Evolutionary conservation across 2,888 invertebrate genomes (phyloP).

Genomic region (Rhamnusium bicolor): DNA sequence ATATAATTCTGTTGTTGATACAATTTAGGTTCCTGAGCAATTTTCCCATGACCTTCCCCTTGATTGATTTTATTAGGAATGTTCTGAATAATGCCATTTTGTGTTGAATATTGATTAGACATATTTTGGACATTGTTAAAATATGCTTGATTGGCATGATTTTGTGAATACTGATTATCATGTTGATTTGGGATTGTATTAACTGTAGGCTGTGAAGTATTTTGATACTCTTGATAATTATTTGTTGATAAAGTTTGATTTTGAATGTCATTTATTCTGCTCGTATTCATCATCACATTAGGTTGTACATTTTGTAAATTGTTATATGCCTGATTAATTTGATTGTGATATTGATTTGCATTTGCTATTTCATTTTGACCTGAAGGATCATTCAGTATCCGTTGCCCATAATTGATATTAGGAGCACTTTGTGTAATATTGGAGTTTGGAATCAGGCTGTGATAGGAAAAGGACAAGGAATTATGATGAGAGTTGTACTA

Average conservation of each 20-base stretch:
- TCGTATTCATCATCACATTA: neutral
- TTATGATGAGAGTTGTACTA: neutral
- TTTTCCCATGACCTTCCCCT: neutral
- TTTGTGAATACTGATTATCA: neutral
- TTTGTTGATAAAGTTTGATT: constrained; percentile 1
- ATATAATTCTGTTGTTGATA: constrained; percentile 7
- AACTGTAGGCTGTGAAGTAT: neutral
- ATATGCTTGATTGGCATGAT: neutral
- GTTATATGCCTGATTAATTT: constrained; percentile 7
- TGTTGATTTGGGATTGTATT: neutral
- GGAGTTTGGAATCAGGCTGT: constrained; percentile 37
- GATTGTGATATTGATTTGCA: constrained; percentile 23
- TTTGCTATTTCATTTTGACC: constrained; percentile 17
- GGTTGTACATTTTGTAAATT: neutral
- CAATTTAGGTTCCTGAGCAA: neutral
- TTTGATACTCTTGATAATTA: constrained; percentile 24
- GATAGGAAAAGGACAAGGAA: constrained; percentile 22
- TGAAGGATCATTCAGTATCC: constrained; percentile 22
- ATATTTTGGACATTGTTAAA: constrained; percentile 1
- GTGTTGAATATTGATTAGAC: neutral
- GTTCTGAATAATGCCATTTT: neutral
- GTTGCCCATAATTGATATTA: constrained; percentile 45
- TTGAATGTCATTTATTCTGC: neutral
- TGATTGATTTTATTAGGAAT: neutral
- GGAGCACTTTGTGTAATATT: constrained; percentile 52